Conservation (phyloP, 2,797 vertebrate species). For the Falco rusticolus region DNA sequence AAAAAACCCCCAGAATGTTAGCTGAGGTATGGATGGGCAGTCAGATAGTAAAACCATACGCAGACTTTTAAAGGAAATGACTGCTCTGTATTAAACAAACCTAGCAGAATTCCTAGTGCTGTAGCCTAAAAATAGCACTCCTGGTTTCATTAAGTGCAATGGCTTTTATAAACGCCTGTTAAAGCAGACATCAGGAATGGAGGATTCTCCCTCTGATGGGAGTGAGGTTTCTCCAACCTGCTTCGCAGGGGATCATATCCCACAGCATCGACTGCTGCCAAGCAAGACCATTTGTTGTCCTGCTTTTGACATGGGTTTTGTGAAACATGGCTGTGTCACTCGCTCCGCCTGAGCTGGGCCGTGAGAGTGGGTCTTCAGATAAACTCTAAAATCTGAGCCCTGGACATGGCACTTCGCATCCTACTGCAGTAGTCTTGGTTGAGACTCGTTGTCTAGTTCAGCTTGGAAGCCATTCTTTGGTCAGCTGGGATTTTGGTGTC, state of each 20-base stretch:
- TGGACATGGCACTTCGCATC: neutral
- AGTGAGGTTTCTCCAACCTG: neutral
- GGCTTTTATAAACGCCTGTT: fast-evolving
- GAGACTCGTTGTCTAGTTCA: neutral
- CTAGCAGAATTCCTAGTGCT: neutral
- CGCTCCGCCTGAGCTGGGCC: neutral
- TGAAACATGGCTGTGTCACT: neutral
- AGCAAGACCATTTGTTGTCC: neutral
- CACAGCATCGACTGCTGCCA: neutral
- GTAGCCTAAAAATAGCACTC: slow-evolving; percentile 50
- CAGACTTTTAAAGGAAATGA: slow-evolving; percentile 3
- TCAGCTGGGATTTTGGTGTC: neutral
- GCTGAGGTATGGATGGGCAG: neutral
- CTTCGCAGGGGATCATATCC: neutral
- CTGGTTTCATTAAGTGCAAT: neutral
- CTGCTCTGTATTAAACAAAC: slow-evolving; percentile 13
- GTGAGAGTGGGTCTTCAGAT: neutral
- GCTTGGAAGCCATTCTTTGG: neutral
- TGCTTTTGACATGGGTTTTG: neutral
- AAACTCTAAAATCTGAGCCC: neutral
- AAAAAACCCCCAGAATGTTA: neutral
- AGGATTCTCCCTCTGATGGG: neutral
- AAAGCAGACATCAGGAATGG: neutral
- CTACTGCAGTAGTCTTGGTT: neutral
- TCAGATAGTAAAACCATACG: slow-evolving; percentile 28